Percentiles rank a stretch among this genome's conserved stretches.
These are phyloP conservation scores for Bombus superbus DNA, from an alignment of 1,140 invertebrate genomes.

Conservation along the genomic window DNA sequence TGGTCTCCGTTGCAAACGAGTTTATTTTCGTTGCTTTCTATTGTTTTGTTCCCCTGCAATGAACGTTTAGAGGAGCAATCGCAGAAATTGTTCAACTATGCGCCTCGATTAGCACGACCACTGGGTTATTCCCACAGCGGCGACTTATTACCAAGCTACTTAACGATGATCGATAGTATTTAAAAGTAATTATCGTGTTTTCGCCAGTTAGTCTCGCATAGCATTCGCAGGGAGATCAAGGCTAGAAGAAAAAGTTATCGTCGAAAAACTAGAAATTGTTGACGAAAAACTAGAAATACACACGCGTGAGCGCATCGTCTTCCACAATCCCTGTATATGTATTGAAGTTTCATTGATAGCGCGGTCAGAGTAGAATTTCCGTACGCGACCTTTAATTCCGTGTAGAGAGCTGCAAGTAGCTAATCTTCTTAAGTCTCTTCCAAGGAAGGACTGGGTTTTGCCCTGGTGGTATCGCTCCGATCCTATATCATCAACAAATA, in stretches of 20 bases:
- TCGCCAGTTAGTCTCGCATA: slow-evolving; percentile 12
- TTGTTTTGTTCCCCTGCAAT: not conserved
- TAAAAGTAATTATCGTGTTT: slow-evolving; percentile 53
- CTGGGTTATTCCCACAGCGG: slow-evolving; percentile 21
- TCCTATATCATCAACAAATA: slow-evolving; percentile 50
- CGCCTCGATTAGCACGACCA: slow-evolving; percentile 44
- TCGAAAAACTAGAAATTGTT: not conserved
- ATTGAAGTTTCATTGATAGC: too few relatives aligned
- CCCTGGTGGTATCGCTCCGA: slow-evolving; percentile 30
- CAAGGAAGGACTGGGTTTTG: slow-evolving; percentile 26
- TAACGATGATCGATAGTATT: slow-evolving; percentile 51
- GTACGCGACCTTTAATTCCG: not conserved
- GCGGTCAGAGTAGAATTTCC: not conserved
- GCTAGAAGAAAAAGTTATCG: slow-evolving; percentile 23
- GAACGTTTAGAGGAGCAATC: not conserved
- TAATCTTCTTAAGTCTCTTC: slow-evolving; percentile 65
- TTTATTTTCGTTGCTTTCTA: too few relatives aligned
- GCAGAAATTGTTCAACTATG: slow-evolving; percentile 27
- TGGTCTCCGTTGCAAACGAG: not conserved
- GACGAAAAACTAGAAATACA: not conserved
- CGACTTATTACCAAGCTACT: slow-evolving; percentile 39
- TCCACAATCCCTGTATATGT: too few relatives aligned
- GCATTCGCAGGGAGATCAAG: slow-evolving; percentile 26
- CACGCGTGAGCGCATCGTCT: not conserved
- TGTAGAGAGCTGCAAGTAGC: not conserved